A percentile compares a stretch with the other conserved stretches of the same genome.
phyloP scores from a whole-genome alignment of 1,140 invertebrate species.

The roundworm (Caenorhabditis elegans) region DNA sequence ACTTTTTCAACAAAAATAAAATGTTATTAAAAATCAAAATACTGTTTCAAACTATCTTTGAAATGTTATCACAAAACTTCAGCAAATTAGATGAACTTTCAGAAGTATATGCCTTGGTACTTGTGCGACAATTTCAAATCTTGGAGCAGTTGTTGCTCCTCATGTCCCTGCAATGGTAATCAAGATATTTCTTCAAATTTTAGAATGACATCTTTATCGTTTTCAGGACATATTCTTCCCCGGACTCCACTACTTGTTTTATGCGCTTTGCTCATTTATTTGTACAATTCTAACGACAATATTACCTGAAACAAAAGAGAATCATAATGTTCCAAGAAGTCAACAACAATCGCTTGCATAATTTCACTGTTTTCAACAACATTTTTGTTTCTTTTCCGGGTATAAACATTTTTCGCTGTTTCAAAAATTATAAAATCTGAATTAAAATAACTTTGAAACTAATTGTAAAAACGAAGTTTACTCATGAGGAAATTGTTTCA shows the following conservation, averaged over 20 bases:
- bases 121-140: constrained; percentile 32
- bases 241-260: background rate
- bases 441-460: too few species aligned
- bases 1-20: too few species aligned
- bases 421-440: background rate
- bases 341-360: constrained; percentile 9
- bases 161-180: constrained; percentile 12
- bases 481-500: too few species aligned
- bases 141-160: constrained; percentile 36
- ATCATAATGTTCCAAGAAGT: background rate
- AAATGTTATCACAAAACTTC: too few species aligned
- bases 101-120: constrained; percentile 35
- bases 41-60: too few species aligned
- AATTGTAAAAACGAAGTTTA: too few species aligned
- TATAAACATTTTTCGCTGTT: background rate
- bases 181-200: background rate
- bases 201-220: background rate
- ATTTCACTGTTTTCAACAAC: background rate
- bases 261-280: constrained; percentile 6
- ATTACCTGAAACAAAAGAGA: constrained; percentile 13
- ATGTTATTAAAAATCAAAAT: too few species aligned
- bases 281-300: constrained; percentile 16
- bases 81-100: background rate
- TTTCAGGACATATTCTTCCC: constrained; percentile 17
- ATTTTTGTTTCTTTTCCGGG: background rate